A percentile compares a stretch with the other conserved stretches of the same genome.
Evolutionary conservation across 2,113 vertebrate species (phyloP).

Genomic region (Eira barbara): DNA sequence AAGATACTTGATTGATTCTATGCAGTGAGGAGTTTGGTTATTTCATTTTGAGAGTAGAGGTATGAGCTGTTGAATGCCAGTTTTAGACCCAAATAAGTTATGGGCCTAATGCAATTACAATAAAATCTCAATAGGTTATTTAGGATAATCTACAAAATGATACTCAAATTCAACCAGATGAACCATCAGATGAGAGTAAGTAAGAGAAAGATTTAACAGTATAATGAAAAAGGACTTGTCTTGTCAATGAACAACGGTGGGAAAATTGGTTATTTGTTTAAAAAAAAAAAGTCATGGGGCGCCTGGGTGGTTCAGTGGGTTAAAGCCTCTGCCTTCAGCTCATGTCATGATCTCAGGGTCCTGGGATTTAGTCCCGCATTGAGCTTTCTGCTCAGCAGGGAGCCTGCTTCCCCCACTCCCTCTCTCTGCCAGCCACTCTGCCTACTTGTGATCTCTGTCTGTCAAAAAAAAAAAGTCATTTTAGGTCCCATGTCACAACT

Average conservation of each 20-base stretch:
- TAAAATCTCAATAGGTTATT: background rate
- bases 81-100: background rate
- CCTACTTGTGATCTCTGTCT: too few relatives aligned
- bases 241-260: background rate
- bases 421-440: too few relatives aligned
- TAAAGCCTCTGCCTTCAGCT: too few relatives aligned
- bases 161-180: background rate
- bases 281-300: background rate
- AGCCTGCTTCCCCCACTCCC: too few relatives aligned
- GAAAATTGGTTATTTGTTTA: background rate
- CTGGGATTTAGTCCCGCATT: too few relatives aligned
- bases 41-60: background rate
- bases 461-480: background rate
- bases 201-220: constrained; percentile 5
- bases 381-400: too few relatives aligned
- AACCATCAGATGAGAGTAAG: background rate
- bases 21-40: background rate
- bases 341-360: too few relatives aligned
- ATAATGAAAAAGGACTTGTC: background rate
- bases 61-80: background rate
- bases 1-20: background rate
- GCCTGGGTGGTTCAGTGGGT: too few relatives aligned
- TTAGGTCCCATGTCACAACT: background rate
- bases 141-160: background rate
- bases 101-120: background rate